A percentile compares a stretch with the other conserved stretches of the same genome.
Evolutionary conservation across 2,888 invertebrate species (phyloP).

Genomic region (Callosobruchus maculatus): DNA sequence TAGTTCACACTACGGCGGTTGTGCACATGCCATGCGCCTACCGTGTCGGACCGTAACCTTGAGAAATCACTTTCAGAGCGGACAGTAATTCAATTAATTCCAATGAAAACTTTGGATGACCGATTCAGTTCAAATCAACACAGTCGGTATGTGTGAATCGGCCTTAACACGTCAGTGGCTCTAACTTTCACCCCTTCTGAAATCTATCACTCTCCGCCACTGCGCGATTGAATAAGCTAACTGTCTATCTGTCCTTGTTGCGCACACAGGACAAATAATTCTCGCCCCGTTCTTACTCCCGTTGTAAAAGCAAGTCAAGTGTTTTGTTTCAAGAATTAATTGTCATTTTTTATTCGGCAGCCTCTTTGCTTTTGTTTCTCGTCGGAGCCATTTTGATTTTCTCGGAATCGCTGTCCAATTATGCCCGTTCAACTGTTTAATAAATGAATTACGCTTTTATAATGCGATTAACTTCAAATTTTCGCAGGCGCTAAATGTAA

Average conservation of each 20-base stretch:
- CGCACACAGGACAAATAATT: not conserved
- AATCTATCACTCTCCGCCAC: not conserved
- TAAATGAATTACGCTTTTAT: constrained; percentile 45
- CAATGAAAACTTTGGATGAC: no score
- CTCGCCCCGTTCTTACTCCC: constrained; percentile 5
- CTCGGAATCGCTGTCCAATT: constrained; percentile 45
- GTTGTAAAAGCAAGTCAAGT: constrained; percentile 35
- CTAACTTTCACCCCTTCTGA: not conserved
- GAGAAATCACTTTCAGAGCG: no score
- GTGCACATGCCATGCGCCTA: no score
- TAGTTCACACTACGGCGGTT: no score
- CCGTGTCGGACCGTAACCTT: no score
- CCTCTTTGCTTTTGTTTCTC: constrained; percentile 40
- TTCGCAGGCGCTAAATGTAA: constrained; percentile 5
- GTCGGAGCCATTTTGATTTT: constrained; percentile 47
- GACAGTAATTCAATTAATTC: no score
- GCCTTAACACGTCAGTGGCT: no score
- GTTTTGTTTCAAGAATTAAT: constrained; percentile 48
- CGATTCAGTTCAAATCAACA: no score
- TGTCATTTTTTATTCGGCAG: constrained; percentile 42
- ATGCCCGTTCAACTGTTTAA: constrained; percentile 42
- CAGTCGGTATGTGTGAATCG: no score
- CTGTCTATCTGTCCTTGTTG: not conserved
- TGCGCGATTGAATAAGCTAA: not conserved
- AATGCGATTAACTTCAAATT: constrained; percentile 42